phyloP scores from a whole-genome alignment of 2,113 vertebrate genomes.

The Erpornis zantholeuca region DNA sequence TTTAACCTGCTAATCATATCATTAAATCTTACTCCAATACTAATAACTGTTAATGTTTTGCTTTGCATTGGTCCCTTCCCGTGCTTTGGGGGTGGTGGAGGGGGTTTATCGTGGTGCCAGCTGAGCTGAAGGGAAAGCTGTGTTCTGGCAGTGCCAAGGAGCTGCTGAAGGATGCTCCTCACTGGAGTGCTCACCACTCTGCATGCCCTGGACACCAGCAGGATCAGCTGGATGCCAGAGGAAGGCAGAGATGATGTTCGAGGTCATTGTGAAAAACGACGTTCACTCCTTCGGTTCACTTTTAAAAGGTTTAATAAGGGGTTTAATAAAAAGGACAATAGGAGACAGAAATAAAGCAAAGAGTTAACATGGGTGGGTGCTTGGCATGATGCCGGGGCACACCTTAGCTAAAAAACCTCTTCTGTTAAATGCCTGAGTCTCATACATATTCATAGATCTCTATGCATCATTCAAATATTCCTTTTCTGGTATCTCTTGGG shows the following conservation, averaged over 20 bases:
- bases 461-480: too few species aligned
- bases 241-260: background rate
- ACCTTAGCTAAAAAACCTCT: too few species aligned
- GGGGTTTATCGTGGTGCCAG: background rate
- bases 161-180: background rate
- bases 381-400: too few species aligned
- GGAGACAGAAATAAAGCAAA: too few species aligned
- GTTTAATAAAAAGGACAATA: too few species aligned
- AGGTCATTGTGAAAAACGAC: too few species aligned
- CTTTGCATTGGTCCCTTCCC: background rate
- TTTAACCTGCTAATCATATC: background rate
- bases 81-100: background rate
- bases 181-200: background rate
- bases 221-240: background rate
- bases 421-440: too few species aligned
- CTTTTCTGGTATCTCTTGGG: too few species aligned
- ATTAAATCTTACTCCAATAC: background rate
- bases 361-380: too few species aligned
- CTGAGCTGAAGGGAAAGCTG: background rate
- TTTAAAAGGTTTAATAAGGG: too few species aligned
- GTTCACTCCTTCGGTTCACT: too few species aligned
- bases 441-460: too few species aligned
- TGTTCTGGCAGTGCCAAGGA: background rate
- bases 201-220: accelerated
- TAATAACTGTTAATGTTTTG: background rate